Percentiles rank a stretch among this genome's conserved stretches.
These are phyloP conservation scores for Cyprinodon tularosa DNA, from an alignment of 2,113 vertebrate genomes.

Conservation along the genomic window DNA sequence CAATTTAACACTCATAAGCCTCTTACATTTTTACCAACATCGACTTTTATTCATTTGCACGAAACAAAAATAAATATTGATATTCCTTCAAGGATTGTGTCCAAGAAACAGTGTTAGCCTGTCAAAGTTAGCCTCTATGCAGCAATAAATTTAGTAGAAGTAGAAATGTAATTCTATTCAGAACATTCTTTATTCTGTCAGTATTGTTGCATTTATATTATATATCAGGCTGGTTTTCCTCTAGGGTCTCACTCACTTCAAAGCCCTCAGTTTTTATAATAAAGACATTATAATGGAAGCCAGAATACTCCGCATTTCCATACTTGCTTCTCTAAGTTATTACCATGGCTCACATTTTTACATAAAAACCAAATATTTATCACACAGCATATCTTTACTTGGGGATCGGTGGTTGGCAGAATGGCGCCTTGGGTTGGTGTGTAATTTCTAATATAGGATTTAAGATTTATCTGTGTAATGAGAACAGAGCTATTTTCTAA, in stretches of 20 bases:
- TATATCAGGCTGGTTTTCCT: conserved; percentile 49
- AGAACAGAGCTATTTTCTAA: conserved; percentile 69
- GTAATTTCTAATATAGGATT: conserved; percentile 68
- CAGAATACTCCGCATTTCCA: conserved; percentile 37
- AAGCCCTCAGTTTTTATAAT: conserved; percentile 55
- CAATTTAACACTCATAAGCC: conserved; percentile 67
- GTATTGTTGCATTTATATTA: conserved; percentile 64
- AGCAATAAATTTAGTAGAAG: conserved; percentile 59
- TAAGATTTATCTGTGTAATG: conserved; percentile 79
- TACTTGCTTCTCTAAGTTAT: conserved; percentile 33
- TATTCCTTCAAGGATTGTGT: conserved; percentile 45
- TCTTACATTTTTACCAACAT: conserved; percentile 59
- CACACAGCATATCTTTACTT: conserved; percentile 39
- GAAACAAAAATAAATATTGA: conserved; percentile 67
- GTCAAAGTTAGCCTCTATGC: conserved; percentile 49
- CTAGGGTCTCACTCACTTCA: conserved; percentile 44
- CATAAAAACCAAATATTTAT: conserved; percentile 59
- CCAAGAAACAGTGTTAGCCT: conserved; percentile 53
- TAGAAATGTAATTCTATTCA: conserved; percentile 75
- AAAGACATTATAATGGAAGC: conserved; percentile 48
- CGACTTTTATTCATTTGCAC: conserved; percentile 49
- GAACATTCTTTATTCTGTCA: conserved; percentile 58
- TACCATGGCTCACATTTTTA: conserved; percentile 40
- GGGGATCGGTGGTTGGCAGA: conserved; percentile 33
- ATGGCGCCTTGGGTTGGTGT: conserved; percentile 41